phyloP scores from a whole-genome alignment of 1,140 invertebrate genomes.

The Bombus polaris region DNA sequence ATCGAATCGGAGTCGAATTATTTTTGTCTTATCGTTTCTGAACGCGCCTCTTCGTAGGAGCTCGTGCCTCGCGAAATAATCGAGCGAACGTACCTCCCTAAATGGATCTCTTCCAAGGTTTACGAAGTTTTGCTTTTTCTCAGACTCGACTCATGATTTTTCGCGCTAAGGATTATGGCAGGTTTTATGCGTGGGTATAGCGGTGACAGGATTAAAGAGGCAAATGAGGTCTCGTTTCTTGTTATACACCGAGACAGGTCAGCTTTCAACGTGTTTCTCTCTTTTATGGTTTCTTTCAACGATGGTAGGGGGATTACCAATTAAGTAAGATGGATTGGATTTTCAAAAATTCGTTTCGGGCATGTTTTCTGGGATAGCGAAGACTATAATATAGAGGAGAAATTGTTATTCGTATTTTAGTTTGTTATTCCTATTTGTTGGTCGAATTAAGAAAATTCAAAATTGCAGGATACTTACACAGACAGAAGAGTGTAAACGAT shows the following conservation, averaged over 20 bases:
- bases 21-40: slow-evolving; percentile 46
- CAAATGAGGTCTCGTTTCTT: background rate
- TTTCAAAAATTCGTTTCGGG: background rate
- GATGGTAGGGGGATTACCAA: background rate
- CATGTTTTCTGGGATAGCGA: fast-evolving
- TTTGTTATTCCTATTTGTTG: background rate
- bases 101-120: background rate
- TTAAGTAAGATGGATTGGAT: background rate
- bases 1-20: background rate
- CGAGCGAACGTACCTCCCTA: background rate
- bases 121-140: background rate
- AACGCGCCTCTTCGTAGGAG: background rate
- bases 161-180: background rate
- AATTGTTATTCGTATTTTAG: too few species aligned
- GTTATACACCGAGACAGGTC: background rate
- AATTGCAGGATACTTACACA: background rate
- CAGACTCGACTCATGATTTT: background rate
- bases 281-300: background rate
- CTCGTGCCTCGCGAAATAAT: slow-evolving; percentile 4
- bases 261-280: background rate
- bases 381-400: too few species aligned
- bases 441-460: background rate
- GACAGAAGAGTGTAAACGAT: too few species aligned
- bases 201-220: background rate
- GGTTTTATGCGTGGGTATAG: background rate